A percentile compares a stretch with the other conserved stretches of the same genome.
phyloP scores from a whole-genome alignment of 1,140 invertebrate genomes.

The Drosophila subpulchrella region DNA sequence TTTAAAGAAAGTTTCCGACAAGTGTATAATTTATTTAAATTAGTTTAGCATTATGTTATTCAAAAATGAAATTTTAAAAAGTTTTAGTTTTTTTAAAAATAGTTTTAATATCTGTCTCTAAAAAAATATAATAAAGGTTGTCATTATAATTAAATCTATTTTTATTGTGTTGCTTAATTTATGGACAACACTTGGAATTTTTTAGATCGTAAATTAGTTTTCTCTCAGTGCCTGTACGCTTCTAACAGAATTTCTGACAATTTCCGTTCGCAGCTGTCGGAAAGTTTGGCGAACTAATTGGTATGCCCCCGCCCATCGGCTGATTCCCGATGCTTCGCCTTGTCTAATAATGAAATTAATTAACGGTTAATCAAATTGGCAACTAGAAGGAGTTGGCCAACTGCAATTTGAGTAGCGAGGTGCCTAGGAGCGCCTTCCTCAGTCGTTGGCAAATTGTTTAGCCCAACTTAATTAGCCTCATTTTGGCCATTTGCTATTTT shows the following conservation, averaged over 20 bases:
- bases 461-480: constrained; percentile 75
- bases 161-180: too few relatives aligned
- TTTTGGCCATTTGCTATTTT: constrained; percentile 67
- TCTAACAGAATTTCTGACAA: constrained; percentile 61
- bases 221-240: constrained; percentile 15
- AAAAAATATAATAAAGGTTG: too few relatives aligned
- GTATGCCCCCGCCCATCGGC: constrained; percentile 13
- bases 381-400: constrained; percentile 58
- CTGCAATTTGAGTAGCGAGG: constrained; percentile 10
- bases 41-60: too few relatives aligned
- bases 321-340: constrained; percentile 40
- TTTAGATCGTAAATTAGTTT: neutral
- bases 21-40: too few relatives aligned
- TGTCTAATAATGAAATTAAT: constrained; percentile 81
- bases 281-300: constrained; percentile 57
- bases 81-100: too few relatives aligned
- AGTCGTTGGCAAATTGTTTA: constrained; percentile 70
- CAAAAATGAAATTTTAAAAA: too few relatives aligned
- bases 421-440: constrained; percentile 15
- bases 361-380: constrained; percentile 78
- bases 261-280: constrained; percentile 65
- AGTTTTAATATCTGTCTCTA: too few relatives aligned
- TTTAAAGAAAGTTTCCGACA: too few relatives aligned
- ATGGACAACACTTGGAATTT: too few relatives aligned
- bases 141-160: too few relatives aligned